Evolutionary conservation across 2,888 invertebrate species (phyloP).

Genomic region (Blastobasis lacticolella): DNA sequence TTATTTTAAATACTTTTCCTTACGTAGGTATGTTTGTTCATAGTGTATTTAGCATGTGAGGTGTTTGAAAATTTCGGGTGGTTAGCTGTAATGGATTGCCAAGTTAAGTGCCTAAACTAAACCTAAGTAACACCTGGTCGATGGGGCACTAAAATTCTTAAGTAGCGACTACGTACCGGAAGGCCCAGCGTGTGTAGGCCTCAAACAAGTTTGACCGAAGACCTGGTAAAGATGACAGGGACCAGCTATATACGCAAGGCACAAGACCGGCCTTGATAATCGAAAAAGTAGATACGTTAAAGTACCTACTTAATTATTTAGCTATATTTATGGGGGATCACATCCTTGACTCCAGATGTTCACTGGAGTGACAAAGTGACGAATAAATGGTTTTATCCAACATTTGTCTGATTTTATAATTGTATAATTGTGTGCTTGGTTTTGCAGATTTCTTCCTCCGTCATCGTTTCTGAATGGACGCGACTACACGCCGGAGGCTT

Average conservation of each 20-base stretch:
- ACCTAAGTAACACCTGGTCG: neutral
- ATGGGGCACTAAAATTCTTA: neutral
- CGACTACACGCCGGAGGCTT: constrained; percentile 17
- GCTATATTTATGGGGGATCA: neutral
- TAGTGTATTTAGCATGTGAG: too few relatives aligned
- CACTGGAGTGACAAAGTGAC: neutral
- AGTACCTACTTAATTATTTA: neutral
- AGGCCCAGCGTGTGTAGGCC: too few relatives aligned
- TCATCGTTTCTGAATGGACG: constrained; percentile 48
- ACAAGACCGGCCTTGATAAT: too few relatives aligned
- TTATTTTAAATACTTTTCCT: too few relatives aligned
- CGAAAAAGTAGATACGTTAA: neutral
- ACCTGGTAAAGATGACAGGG: too few relatives aligned
- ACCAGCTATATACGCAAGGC: too few relatives aligned
- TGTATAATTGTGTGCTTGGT: neutral
- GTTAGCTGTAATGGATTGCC: neutral
- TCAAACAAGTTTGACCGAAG: too few relatives aligned
- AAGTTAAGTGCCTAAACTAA: neutral
- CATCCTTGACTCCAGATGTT: neutral
- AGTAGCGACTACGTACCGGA: too few relatives aligned
- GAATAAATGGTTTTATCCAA: too few relatives aligned
- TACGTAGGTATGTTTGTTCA: too few relatives aligned
- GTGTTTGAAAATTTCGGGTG: too few relatives aligned
- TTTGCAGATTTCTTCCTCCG: constrained; percentile 55
- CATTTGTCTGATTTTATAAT: neutral